Base-by-base conservation (phyloP, 2,113 vertebrate genomes). In the Dendropsophus ebraccatus region DNA sequence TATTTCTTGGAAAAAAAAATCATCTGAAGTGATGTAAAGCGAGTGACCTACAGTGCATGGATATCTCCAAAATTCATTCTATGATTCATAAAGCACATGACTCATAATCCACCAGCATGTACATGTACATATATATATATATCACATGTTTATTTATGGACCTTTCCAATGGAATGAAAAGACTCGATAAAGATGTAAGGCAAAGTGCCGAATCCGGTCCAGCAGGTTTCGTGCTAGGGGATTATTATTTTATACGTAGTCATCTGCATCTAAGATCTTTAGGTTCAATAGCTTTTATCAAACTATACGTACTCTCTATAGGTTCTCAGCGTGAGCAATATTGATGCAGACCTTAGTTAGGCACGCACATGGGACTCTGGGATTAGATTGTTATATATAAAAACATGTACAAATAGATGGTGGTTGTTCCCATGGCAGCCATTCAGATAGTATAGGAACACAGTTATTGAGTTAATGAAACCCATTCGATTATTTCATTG, bases 81-180 rank as follows among this genome's bases (percentile, higher is more conserved):
- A 21, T 76, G 74, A 76, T 30, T 76, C 25, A 76, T 32, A 76
- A 14, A 30, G 74, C 74, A 52, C 73, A 75, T 50, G 45, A 52
- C 17, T 76, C 74, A 52, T 76, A 73, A 73, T 62, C 58, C 72
- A 30, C 25, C 12, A 16, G 60, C 30, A 69, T 8, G 14, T 35
- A 69, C 2, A 35, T 1, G 35, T 19, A 69, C 9, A 32, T 52
- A 52, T 21, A 69, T 19, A 69, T 16, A 32, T 52, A 52, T 21
- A 30, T 52, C n/a, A 11, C 25, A 32, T 28, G 28, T 54, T 54
- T 77, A 54, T 54, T 54, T 77, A 54, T 52, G 74, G 75, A 10
- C 49, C 5, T 21, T 76, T 76, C 74, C 47, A 41, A 3, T 8
- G 25, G 47, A 52, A 50, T 30, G 11, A 76, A 52, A 52, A 2